Evolutionary conservation across 2,888 invertebrate genomes (phyloP).

Genomic region (Archaeoteleia sp.): DNA sequence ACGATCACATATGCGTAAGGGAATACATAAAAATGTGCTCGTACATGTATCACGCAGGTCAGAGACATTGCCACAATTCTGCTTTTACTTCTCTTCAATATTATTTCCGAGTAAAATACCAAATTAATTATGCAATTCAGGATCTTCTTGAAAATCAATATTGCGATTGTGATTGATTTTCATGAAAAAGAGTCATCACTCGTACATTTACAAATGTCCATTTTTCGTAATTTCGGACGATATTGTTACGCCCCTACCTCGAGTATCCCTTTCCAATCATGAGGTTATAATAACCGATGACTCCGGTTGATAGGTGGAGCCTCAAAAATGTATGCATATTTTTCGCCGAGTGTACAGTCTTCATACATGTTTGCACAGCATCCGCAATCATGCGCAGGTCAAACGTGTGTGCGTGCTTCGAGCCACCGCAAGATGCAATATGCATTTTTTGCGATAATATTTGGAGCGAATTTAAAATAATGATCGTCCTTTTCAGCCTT

Average conservation of each 20-base stretch:
- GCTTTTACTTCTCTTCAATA: too few relatives aligned
- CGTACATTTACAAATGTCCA: too few relatives aligned
- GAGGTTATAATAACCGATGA: background rate
- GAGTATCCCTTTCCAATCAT: too few relatives aligned
- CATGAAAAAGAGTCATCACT: too few relatives aligned
- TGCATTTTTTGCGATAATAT: constrained; percentile 66
- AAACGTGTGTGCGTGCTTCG: constrained; percentile 22
- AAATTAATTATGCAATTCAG: too few relatives aligned
- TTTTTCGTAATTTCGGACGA: too few relatives aligned
- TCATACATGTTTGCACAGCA: constrained; percentile 15
- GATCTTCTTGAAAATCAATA: too few relatives aligned
- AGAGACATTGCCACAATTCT: background rate
- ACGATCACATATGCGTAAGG: constrained; percentile 7
- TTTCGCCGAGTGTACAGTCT: background rate
- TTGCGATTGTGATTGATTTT: too few relatives aligned
- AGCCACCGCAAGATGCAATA: constrained; percentile 64
- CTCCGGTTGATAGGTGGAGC: background rate
- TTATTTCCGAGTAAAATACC: too few relatives aligned
- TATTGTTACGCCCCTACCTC: too few relatives aligned
- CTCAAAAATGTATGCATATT: background rate
- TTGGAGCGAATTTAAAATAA: constrained; percentile 67
- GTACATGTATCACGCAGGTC: constrained; percentile 1
- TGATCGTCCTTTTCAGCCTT: constrained; percentile 58
- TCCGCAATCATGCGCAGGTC: constrained; percentile 8
- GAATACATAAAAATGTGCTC: constrained; percentile 21